Conservation (phyloP, 2,113 vertebrate genomes). For the Pungitius pungitius region DNA sequence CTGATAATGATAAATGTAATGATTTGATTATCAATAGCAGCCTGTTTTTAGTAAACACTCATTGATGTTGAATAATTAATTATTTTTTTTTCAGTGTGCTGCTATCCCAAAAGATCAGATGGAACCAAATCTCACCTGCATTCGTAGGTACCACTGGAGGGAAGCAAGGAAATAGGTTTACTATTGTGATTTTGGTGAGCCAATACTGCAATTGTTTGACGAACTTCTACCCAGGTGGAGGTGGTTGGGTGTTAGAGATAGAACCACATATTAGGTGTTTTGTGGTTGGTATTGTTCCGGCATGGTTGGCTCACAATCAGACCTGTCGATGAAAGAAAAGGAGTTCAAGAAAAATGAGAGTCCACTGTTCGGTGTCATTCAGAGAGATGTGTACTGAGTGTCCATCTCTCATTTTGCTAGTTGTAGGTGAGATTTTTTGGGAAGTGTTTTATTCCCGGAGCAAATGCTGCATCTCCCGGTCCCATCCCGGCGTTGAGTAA, state of each 20-base stretch:
- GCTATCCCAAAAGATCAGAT: not conserved
- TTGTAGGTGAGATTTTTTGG: conserved; percentile 61
- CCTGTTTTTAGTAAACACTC: not conserved
- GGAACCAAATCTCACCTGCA: not conserved
- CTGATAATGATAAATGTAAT: too few species aligned
- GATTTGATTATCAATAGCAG: not conserved
- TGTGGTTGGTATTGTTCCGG: conserved; percentile 21
- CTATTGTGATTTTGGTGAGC: conserved; percentile 12
- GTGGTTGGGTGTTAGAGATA: conserved; percentile 9
- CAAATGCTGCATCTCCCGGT: conserved; percentile 21
- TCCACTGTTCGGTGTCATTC: conserved; percentile 61
- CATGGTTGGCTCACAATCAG: conserved; percentile 41
- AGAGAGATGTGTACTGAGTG: conserved; percentile 64
- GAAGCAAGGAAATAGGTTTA: not conserved
- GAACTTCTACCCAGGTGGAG: conserved; percentile 1
- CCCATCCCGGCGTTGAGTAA: conserved; percentile 15
- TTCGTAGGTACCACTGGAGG: not conserved
- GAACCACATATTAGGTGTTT: conserved; percentile 1
- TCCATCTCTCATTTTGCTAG: conserved; percentile 61
- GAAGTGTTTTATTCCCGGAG: conserved; percentile 19
- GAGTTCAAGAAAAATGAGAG: conserved; percentile 44
- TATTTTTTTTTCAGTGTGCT: not conserved
- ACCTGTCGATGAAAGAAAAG: conserved; percentile 28
- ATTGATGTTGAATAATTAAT: not conserved
- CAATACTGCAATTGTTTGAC: conserved; percentile 5